Base-by-base conservation (phyloP, 2,888 invertebrate genomes). In the Tineola bisselliella region DNA sequence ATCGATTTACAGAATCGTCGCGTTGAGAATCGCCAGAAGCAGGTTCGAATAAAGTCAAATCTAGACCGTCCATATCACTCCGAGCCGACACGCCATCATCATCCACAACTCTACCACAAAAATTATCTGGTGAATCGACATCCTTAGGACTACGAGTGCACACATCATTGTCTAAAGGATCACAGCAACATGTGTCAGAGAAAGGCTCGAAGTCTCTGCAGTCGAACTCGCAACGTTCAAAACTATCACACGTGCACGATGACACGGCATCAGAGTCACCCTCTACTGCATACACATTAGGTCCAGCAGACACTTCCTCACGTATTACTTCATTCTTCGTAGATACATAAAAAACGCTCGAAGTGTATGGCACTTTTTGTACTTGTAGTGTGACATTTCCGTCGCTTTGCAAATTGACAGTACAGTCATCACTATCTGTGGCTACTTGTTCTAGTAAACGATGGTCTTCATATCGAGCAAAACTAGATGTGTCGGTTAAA, bases 61-160 rank as follows among this genome's bases (percentile, higher is more conserved):
- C 91, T 66, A 91, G 81, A 64, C 91, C 91, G 66, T 91, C 91
- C 89, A 91, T 89, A 75, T 91, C 91, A 74, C 88, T 88, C 33
- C 87, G 75, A 56, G 84, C 77, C 60, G 88, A 83, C 19, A 76
- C 76, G 59, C 78, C 79, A 66, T 88, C 88, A 59, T 82, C 84
- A 38, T 87, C 84, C 33, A 73, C 76, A 62, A 69, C 71, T 65
- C 74, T 71, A 61, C 82, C 79, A 71, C 81, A 77, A 69, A 86
- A 82, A 69, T 84, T 70, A 70, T 87, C 87, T 18, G 86, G 84
- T 44, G 87, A 87, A 61, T 87, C 87, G 33, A 84, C 86, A 68
- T 84, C 78, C 65, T 87, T 86, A 13, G 88, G 88, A 66, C 88
- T 88, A 58, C 87, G 82, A 66, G 82, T 84, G 64, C 88, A 88